These are phyloP conservation scores for Andrena hattorfiana DNA, from an alignment of 2,888 invertebrate species.

Conservation along the genomic window DNA sequence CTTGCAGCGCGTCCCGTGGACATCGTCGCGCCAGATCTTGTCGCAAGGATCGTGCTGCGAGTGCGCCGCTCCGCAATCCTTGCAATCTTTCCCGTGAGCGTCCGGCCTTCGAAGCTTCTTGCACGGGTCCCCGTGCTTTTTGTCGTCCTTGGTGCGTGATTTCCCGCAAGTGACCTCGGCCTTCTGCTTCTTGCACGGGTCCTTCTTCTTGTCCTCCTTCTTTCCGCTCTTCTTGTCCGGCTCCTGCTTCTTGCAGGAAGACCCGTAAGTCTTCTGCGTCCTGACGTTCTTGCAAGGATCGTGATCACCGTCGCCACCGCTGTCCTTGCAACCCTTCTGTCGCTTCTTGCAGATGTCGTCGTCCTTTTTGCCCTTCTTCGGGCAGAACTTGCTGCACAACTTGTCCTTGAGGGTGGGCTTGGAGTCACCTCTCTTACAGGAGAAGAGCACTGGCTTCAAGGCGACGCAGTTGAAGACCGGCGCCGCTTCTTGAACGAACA, in stretches of 20 bases:
- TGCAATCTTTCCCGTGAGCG: conserved; percentile 17
- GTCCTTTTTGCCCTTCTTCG: background rate
- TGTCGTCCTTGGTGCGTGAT: too few species aligned
- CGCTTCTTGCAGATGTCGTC: conserved; percentile 36
- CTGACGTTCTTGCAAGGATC: conserved; percentile 38
- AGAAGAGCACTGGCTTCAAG: background rate
- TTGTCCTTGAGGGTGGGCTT: conserved; percentile 17
- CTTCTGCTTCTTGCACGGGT: too few species aligned
- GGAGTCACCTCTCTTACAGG: background rate
- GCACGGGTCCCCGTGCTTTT: background rate
- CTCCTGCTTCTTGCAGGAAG: conserved; percentile 38
- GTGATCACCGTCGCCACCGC: conserved; percentile 10
- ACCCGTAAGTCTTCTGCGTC: conserved; percentile 4
- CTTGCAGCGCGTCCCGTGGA: background rate
- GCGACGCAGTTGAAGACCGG: background rate
- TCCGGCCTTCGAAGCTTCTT: conserved; percentile 11
- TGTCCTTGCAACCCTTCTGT: background rate
- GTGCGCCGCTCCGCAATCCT: background rate
- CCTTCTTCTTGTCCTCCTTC: conserved; percentile 21
- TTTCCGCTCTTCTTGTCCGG: conserved; percentile 9
- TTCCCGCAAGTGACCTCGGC: too few species aligned
- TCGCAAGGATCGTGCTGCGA: conserved; percentile 2
- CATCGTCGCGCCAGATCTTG: background rate
- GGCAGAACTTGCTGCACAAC: conserved; percentile 12
- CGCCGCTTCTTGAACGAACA: conserved; percentile 28